Conservation (phyloP, 2,888 invertebrate species). For the Lacanobia oleracea region DNA sequence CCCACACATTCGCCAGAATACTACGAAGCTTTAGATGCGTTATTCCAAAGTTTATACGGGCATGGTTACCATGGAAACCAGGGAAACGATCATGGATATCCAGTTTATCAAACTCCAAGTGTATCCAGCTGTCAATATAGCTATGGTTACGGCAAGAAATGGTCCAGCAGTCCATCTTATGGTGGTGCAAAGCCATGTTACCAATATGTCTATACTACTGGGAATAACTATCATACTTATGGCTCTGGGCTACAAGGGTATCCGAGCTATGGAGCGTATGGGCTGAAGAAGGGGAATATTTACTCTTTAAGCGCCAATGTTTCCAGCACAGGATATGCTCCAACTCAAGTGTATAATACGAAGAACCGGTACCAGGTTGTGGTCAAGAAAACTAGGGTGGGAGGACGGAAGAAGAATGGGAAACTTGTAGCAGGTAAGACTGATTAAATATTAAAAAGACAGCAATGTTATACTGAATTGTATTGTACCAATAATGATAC, state of each 20-base stretch:
- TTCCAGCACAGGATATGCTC: constrained; percentile 75
- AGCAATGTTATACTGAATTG: too few species aligned
- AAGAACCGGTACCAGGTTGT: constrained; percentile 82
- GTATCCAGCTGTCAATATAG: constrained; percentile 54
- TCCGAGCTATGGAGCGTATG: constrained; percentile 57
- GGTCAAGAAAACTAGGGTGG: constrained; percentile 77
- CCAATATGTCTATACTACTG: constrained; percentile 64
- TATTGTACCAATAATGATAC: too few species aligned
- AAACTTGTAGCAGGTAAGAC: constrained; percentile 75
- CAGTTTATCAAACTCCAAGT: constrained; percentile 44
- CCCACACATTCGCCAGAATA: constrained; percentile 86
- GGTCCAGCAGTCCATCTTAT: constrained; percentile 25
- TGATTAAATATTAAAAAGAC: too few species aligned
- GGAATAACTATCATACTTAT: constrained; percentile 61
- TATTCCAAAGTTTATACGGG: constrained; percentile 78
- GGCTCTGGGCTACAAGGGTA: constrained; percentile 57
- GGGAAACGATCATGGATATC: constrained; percentile 40
- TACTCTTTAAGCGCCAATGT: constrained; percentile 68
- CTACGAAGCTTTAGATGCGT: constrained; percentile 83
- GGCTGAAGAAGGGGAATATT: constrained; percentile 72
- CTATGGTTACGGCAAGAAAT: constrained; percentile 62
- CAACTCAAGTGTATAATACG: constrained; percentile 77
- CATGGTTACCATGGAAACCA: constrained; percentile 65
- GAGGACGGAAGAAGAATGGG: constrained; percentile 70
- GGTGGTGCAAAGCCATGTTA: constrained; percentile 62